phyloP scores from a whole-genome alignment of 2,797 vertebrate genomes.

The Pantherophis alleghaniensis region DNA sequence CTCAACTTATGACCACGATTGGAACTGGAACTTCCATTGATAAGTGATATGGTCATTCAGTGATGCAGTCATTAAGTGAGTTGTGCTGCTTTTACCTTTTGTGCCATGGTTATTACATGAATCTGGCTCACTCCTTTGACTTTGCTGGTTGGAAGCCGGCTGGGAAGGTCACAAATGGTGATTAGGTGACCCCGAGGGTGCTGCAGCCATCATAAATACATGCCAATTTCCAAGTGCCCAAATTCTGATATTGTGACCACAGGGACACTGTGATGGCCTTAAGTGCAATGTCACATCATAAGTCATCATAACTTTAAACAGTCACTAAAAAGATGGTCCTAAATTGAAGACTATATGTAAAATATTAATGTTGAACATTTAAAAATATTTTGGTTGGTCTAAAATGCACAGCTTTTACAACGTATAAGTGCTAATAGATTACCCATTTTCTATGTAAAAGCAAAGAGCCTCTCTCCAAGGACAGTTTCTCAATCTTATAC shows the following conservation, averaged over 20 bases:
- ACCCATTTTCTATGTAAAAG: neutral
- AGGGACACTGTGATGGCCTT: neutral
- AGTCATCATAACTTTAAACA: neutral
- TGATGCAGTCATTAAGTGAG: neutral
- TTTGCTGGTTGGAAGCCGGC: neutral
- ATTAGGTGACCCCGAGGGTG: rapidly evolving
- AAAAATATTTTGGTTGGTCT: neutral
- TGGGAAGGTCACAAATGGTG: neutral
- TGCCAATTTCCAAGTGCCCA: neutral
- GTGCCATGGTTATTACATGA: neutral
- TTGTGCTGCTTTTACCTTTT: neutral
- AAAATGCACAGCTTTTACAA: neutral
- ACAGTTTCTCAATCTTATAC: neutral
- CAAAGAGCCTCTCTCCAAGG: neutral
- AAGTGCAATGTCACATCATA: neutral
- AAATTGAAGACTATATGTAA: neutral
- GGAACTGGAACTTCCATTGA: neutral
- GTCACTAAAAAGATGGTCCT: neutral
- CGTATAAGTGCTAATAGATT: neutral
- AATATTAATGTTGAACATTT: neutral
- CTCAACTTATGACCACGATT: neutral
- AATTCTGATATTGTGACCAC: neutral
- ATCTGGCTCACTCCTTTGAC: neutral
- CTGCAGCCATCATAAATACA: neutral
- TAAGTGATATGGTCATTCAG: neutral